These are phyloP conservation scores for Crocallis elinguaria DNA, from an alignment of 2,888 invertebrate species.

Conservation along the genomic window DNA sequence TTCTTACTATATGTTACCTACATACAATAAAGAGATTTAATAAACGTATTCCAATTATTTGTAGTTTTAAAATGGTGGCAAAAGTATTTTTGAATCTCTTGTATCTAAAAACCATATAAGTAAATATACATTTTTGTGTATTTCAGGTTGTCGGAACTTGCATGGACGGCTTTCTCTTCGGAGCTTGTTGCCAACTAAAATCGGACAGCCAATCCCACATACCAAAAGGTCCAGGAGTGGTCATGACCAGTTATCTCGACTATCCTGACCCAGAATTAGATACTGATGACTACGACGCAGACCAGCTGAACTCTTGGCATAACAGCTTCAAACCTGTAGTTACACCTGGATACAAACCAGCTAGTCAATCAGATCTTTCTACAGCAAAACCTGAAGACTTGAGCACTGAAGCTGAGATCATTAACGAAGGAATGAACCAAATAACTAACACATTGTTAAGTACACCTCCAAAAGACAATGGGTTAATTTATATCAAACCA, in stretches of 20 bases:
- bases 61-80: no score
- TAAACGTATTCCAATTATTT: no score
- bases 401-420: constrained; percentile 78
- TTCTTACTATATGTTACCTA: no score
- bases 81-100: no score
- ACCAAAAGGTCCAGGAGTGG: constrained; percentile 78
- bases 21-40: no score
- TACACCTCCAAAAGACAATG: constrained; percentile 75
- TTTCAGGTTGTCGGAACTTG: constrained; percentile 90
- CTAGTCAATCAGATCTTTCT: constrained; percentile 41
- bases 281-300: constrained; percentile 69
- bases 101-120: not conserved
- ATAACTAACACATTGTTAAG: constrained; percentile 82
- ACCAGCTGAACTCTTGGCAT: constrained; percentile 73
- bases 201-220: constrained; percentile 77
- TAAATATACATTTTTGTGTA: not conserved
- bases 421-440: constrained; percentile 83
- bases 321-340: constrained; percentile 78
- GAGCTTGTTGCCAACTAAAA: constrained; percentile 93
- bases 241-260: constrained; percentile 78
- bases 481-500: constrained; percentile 59
- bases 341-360: constrained; percentile 76
- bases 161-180: constrained; percentile 96
- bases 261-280: constrained; percentile 73
- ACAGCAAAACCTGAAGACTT: constrained; percentile 57